Base-by-base conservation (phyloP, 2,888 invertebrate species). In the Chymomyza caudatula region DNA sequence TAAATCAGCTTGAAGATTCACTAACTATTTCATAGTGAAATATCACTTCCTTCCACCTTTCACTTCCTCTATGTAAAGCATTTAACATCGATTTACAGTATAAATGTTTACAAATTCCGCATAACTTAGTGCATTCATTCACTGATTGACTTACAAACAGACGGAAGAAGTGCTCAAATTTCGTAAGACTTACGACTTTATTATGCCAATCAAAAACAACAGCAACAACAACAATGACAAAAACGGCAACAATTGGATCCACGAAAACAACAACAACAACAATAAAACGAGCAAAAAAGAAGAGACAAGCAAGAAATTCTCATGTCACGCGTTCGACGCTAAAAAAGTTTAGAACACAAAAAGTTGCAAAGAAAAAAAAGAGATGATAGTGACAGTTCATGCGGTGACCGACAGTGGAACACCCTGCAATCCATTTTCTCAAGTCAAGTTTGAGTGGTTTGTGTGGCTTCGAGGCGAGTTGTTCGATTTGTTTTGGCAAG, bases 191-290 rank as follows among this genome's bases (percentile, higher is more conserved):
- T 11, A 3, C 0, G 29, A 29, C 1, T 29, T 29, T 29, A 6
- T 11, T 8, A 37, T 11, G 60, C 5, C 61, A 69, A 76, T 63
- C 57, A 63, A 69, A 61, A 73, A 52, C 56, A 17, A 56, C 55
- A 53, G 5, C 4, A 37, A 11, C 37, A 37, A 37, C 4, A 47
- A 63, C 17, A 15, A 44, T 17, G 1, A 61, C 25, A 51, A 23
- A 17, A 43, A 64, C 63, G 53, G 44, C 25, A 47, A 51, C 69
- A 62, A 37, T 58, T 15, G 37, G 43, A 58, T 20, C 4, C 37
- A 4, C 5, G 11, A 6, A 37, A 37, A 37, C 5, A 37, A 37
- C 37, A 11, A 37, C 4, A 37, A 47, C 15, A 47, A 47, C 13
- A 47, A 37, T 37, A 37, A 37, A 11, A 11, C 11, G 29, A 37